Evolutionary conservation across 2,888 invertebrate species (phyloP), one percentile per base, ranked within the genome.

Genomic region (Eurois occulta): DNA sequence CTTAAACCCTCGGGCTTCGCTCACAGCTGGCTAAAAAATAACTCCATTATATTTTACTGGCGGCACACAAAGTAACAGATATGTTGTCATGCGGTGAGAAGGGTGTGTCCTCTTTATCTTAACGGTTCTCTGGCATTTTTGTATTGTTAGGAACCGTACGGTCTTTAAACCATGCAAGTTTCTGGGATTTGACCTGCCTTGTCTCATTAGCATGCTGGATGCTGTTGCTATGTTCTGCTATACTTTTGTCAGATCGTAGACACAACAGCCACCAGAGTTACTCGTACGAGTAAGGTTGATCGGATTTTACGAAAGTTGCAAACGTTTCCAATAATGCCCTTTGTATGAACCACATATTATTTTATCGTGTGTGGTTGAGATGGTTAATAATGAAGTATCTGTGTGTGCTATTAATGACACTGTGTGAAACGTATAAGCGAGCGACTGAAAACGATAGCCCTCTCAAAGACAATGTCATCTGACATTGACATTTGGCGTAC

Each of bases 401-500:
- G 41, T n/a, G 28, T 74, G 7, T 46, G 10, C 43, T 74, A 21
- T 38, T 52, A 52, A 72, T 35, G 41, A 18, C 43, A 58, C 43
- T 7, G 35, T 32, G 18, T 71, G 66, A 60, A 72, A 35, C 32
- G 32, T 71, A 68, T 67, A 78, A 69, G 64, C 64, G n/a, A 21
- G 38, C 28, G 28, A 60, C n/a, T 71, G 80, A 69, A 69, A 58
- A 38, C 21, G 52, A 80, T 78, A 79, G 66, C 71, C 72, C 69
- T 66, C 16, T 73, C 70, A 62, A 72, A 73, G 73, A 74, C 58
- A 46, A n/a, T 67, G 66, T 74, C 77, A 67, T 73, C 74, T 80
- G 87, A 83, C 87, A 88, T 88, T 87, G 88, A 88, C 88, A 87
- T 84, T 86, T 71, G 58, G 87, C 65, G 67, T 87, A 62, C 72